A percentile compares a stretch with the other conserved stretches of the same genome.
Evolutionary conservation across 2,113 vertebrate species (phyloP).

Genomic region (Pseudopodoces humilis): DNA sequence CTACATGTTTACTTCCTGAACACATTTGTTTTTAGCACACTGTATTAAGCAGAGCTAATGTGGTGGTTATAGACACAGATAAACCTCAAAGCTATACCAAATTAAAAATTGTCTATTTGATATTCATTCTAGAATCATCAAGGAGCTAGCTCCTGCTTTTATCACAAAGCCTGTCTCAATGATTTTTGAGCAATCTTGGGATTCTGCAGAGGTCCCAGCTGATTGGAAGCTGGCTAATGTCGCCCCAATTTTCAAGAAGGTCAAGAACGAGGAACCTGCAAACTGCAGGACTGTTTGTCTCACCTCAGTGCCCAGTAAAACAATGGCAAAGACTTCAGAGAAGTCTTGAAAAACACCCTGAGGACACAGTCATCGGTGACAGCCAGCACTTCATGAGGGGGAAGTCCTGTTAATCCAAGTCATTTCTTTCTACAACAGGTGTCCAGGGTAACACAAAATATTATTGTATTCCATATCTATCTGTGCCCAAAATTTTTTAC

Average conservation of each 20-base stretch:
- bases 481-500: neutral
- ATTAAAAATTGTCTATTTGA: neutral
- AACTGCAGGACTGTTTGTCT: neutral
- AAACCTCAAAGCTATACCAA: neutral
- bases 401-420: neutral
- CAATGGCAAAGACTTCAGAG: neutral
- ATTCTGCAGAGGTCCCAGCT: neutral
- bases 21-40: neutral
- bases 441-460: neutral
- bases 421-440: neutral
- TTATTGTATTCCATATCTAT: neutral
- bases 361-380: neutral
- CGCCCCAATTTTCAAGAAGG: neutral
- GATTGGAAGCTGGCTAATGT: neutral
- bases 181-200: neutral
- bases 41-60: neutral
- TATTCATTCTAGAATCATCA: neutral
- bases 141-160: neutral
- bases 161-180: neutral
- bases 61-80: neutral
- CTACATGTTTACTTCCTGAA: neutral
- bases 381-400: neutral
- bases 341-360: neutral
- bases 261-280: rapidly evolving
- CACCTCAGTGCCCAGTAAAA: neutral